Base-by-base conservation (phyloP, 2,888 invertebrate species). In the Amblyjoppa fuscipennis region DNA sequence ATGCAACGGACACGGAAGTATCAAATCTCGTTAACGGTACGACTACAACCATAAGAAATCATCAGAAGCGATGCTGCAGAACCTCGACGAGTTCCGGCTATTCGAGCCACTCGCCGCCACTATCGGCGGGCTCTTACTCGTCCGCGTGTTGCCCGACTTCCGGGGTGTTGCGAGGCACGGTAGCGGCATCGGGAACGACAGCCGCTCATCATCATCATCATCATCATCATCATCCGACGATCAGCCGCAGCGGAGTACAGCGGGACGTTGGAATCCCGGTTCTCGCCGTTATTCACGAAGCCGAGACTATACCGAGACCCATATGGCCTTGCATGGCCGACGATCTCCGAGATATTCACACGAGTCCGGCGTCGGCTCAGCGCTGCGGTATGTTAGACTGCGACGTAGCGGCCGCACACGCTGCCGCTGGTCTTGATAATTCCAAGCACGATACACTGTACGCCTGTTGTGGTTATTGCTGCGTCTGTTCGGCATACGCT, bases 41-140 rank as follows among this genome's bases (percentile, higher is more conserved):
- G 6, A 86, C 88, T 83, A 83, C 87, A 13, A 79, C 87, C 66
- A 86, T 87, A 38, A 38, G 20, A 84, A 73, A 88, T 87, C 79
- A 90, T 83, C 87, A 88, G 56, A 91, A 88, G 89, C 90, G 90
- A 90, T 93, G 91, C 87, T 91, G 89, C 88, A 90, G 90, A 84
- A 91, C 88, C n/a, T 93, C 92, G 66, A 91, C 91, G 86, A 92
- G 92, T 89, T 93, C 93, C 61, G 92, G 93, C 83, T 93, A 92
- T 73, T 92, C 91, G 86, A 92, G 92, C 80, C 91, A 93, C 81
- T 92, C 93, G 59, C 91, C 92, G 9, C 92, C 92, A 38, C 84
- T 92, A 56, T 92, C 92, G 51, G 90, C 90, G 51, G 89, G 90
- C 38, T 91, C 91, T 45, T 91, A 89, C 84, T 87, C 90, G 51